Evolutionary conservation across 2,888 invertebrate species (phyloP).

Genomic region (Cosmorhoe ocellata): DNA sequence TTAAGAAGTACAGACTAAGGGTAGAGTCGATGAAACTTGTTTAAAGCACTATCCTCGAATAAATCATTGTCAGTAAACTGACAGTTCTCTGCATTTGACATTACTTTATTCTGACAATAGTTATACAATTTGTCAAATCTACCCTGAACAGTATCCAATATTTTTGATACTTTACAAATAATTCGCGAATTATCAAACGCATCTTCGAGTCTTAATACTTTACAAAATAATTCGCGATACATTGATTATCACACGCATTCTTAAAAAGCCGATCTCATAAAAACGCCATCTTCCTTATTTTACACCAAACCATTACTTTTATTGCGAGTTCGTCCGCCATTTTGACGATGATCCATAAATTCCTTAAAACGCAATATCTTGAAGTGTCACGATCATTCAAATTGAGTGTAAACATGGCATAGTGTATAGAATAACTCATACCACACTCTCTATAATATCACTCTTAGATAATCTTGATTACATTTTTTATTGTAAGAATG

Average conservation of each 20-base stretch:
- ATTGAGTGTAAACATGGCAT: slow-evolving; percentile 26
- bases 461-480: too few relatives aligned
- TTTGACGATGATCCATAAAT: slow-evolving; percentile 24
- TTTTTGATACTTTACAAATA: too few relatives aligned
- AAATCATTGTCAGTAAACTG: too few relatives aligned
- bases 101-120: too few relatives aligned
- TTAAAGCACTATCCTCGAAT: too few relatives aligned
- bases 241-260: not conserved
- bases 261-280: not conserved
- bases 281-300: slow-evolving; percentile 19
- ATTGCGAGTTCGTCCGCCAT: slow-evolving; percentile 23
- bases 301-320: slow-evolving; percentile 30
- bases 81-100: too few relatives aligned
- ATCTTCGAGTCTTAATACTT: not conserved
- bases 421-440: not conserved
- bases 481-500: too few relatives aligned
- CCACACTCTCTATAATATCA: not conserved
- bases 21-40: too few relatives aligned
- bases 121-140: too few relatives aligned
- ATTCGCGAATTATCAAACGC: too few relatives aligned
- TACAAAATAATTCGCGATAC: not conserved
- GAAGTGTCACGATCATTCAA: slow-evolving; percentile 26
- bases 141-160: too few relatives aligned
- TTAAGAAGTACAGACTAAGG: too few relatives aligned
- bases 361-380: slow-evolving; percentile 25